Percentiles rank a stretch among this genome's conserved stretches.
phyloP scores from a whole-genome alignment of 2,888 invertebrate genomes.

The Lordiphosa andalusiaca region DNA sequence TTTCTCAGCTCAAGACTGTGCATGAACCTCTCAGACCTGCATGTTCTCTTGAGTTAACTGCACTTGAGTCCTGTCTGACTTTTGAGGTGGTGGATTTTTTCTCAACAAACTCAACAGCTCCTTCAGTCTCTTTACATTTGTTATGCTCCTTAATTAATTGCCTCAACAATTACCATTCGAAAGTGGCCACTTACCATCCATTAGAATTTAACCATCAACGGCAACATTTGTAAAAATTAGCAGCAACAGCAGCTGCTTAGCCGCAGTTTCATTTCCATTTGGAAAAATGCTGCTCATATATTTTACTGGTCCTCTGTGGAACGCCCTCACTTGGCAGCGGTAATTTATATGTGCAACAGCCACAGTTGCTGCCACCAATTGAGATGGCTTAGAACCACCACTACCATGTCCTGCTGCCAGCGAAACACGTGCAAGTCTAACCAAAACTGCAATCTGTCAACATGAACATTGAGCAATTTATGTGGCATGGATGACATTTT shows the following conservation, averaged over 20 bases:
- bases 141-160: too few species aligned
- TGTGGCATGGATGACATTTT: slow-evolving; percentile 35
- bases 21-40: too few species aligned
- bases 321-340: slow-evolving; percentile 16
- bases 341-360: slow-evolving; percentile 38
- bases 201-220: slow-evolving; percentile 1
- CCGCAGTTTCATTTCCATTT: background rate
- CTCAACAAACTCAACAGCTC: too few species aligned
- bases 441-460: slow-evolving; percentile 33
- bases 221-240: background rate
- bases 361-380: slow-evolving; percentile 47
- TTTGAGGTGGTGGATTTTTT: too few species aligned
- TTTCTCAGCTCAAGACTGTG: too few species aligned
- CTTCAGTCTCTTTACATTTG: background rate
- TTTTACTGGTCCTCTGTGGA: slow-evolving; percentile 16
- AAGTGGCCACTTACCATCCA: slow-evolving; percentile 17
- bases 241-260: slow-evolving; percentile 22
- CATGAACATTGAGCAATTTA: slow-evolving; percentile 28
- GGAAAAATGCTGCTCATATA: slow-evolving; percentile 40
- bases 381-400: slow-evolving; percentile 6
- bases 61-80: too few species aligned
- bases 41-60: too few species aligned
- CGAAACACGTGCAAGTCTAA: slow-evolving; percentile 26
- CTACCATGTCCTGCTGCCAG: slow-evolving; percentile 12
- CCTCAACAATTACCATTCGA: slow-evolving; percentile 7